Evolutionary conservation across 1,140 invertebrate species (phyloP).

Genomic region (Amphibalanus amphitrite): DNA sequence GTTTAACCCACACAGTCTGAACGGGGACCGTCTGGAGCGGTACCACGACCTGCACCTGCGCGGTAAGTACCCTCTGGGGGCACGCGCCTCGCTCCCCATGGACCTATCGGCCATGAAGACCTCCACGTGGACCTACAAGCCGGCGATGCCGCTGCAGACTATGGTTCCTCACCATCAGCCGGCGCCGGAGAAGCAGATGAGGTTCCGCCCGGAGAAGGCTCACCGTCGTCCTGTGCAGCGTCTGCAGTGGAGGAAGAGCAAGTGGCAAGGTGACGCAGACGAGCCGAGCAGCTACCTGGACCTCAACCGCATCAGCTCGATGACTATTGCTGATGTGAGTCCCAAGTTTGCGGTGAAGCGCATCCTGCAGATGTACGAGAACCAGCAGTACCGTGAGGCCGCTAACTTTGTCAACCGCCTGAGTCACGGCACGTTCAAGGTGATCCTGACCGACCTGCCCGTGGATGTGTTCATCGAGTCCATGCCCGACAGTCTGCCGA

Average conservation of each 20-base stretch:
- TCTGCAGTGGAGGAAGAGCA: conserved; percentile 16
- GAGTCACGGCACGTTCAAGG: conserved; percentile 49
- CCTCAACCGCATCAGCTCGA: conserved; percentile 27
- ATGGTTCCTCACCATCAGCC: conserved; percentile 7
- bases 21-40: not conserved
- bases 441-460: conserved; percentile 51
- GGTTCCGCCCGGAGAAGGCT: conserved; percentile 15
- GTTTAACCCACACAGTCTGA: no score
- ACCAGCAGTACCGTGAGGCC: conserved; percentile 56
- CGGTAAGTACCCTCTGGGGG: conserved; percentile 5
- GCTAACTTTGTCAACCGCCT: conserved; percentile 54
- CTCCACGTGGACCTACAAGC: conserved; percentile 20
- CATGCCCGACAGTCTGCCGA: conserved; percentile 62
- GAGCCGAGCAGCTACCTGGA: conserved; percentile 17
- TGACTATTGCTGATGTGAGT: conserved; percentile 43
- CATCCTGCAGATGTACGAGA: conserved; percentile 54
- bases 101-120: conserved; percentile 18
- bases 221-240: conserved; percentile 14
- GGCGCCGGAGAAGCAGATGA: conserved; percentile 12
- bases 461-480: conserved; percentile 70
- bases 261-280: conserved; percentile 14
- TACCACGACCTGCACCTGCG: conserved; percentile 8
- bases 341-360: conserved; percentile 48
- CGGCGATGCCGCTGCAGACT: conserved; percentile 1
- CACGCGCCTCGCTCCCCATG: conserved; percentile 13